These are phyloP conservation scores for Meandrusa payeni DNA, from an alignment of 2,888 invertebrate genomes.

Conservation along the genomic window DNA sequence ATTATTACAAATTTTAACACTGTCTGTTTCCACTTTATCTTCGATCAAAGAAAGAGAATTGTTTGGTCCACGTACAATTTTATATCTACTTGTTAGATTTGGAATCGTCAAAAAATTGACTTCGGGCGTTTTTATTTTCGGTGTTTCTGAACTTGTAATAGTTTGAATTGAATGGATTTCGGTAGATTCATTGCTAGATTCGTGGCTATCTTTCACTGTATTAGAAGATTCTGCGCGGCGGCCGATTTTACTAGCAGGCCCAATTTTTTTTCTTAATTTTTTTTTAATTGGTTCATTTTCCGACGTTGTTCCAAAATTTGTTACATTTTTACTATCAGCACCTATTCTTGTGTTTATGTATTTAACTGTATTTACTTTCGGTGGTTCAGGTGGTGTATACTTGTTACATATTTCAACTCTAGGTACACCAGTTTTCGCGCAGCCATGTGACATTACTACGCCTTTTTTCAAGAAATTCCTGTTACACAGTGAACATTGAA, in stretches of 20 bases:
- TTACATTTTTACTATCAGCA: conserved; percentile 37
- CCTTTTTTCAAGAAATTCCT: conserved; percentile 69
- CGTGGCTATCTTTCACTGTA: conserved; percentile 30
- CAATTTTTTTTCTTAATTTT: conserved; percentile 56
- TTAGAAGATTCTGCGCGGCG: conserved; percentile 27
- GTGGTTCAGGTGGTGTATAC: conserved; percentile 45
- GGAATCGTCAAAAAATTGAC: conserved; percentile 49
- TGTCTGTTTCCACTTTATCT: conserved; percentile 43
- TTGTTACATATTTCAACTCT: conserved; percentile 49
- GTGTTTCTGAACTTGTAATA: not conserved
- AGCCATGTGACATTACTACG: conserved; percentile 61
- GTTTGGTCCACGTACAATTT: conserved; percentile 66
- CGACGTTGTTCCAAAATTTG: conserved; percentile 29
- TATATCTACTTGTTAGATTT: conserved; percentile 56
- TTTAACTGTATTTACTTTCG: conserved; percentile 59
- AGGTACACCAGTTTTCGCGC: conserved; percentile 61
- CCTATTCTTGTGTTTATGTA: conserved; percentile 59
- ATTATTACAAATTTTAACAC: conserved; percentile 22
- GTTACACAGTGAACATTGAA: conserved; percentile 70
- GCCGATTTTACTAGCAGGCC: conserved; percentile 66
- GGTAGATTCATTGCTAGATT: conserved; percentile 15
- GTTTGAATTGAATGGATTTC: conserved; percentile 24
- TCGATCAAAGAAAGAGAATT: conserved; percentile 63
- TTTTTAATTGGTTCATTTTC: conserved; percentile 29
- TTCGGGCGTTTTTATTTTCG: conserved; percentile 32